Evolutionary conservation across 2,797 vertebrate species (phyloP).

Genomic region (Kryptopterus vitreolus): DNA sequence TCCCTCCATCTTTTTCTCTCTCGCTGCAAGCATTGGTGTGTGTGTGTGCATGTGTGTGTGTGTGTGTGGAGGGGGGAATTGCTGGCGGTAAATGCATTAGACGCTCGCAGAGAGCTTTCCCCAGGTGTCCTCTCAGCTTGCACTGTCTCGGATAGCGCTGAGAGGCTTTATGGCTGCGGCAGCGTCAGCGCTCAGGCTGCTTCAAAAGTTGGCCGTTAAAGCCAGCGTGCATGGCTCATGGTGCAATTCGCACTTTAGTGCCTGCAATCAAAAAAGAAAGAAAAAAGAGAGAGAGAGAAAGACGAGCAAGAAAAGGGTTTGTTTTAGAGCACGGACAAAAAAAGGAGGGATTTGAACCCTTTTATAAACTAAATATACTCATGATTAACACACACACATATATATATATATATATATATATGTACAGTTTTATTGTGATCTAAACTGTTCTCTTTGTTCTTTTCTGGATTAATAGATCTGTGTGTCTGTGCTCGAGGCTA

Average conservation of each 20-base stretch:
- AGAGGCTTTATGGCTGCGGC: conserved; percentile 58
- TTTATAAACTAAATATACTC: conserved; percentile 16
- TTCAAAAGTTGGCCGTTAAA: conserved; percentile 67
- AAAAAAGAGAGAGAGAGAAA: conserved; percentile 13
- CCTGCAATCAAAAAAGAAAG: conserved; percentile 55
- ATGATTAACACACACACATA: no score
- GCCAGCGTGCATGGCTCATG: conserved; percentile 50
- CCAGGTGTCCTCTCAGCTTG: conserved; percentile 60
- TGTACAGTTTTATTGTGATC: conserved; percentile 8
- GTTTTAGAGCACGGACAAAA: conserved; percentile 49
- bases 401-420: no score
- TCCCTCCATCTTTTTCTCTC: conserved; percentile 59
- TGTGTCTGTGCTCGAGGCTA: conserved; percentile 30
- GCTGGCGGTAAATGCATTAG: conserved; percentile 48
- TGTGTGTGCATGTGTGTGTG: neutral
- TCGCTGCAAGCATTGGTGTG: neutral
- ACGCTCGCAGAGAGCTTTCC: conserved; percentile 57
- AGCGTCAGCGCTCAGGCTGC: conserved; percentile 65
- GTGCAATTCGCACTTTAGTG: conserved; percentile 63
- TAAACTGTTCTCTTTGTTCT: conserved; percentile 52
- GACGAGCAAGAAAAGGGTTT: conserved; percentile 39
- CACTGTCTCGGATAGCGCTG: conserved; percentile 48
- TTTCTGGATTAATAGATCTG: conserved; percentile 44
- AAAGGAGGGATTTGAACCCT: conserved; percentile 43
- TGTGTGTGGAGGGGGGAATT: neutral